Evolutionary conservation across 2,797 vertebrate genomes (phyloP).

Genomic region (Pelodytes ibericus): DNA sequence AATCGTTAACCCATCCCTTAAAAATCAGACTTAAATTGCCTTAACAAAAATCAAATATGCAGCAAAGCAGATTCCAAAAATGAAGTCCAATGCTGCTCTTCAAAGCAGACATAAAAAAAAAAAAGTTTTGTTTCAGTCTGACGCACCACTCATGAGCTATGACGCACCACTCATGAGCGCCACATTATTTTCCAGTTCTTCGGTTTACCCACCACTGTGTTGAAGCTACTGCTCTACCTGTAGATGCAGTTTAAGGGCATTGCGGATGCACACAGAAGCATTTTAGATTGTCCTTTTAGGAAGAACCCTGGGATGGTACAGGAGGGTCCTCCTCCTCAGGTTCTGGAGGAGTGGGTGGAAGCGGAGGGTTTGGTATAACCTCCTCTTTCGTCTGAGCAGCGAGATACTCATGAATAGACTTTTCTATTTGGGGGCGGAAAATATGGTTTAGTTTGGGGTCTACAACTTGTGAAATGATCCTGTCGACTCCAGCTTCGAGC

Average conservation of each 20-base stretch:
- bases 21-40: not conserved
- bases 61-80: not conserved
- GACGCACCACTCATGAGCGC: not conserved
- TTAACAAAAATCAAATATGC: not conserved
- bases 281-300: conserved; percentile 71
- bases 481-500: conserved; percentile 90
- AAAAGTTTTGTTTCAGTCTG: not conserved
- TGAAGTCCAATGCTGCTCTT: too few relatives aligned
- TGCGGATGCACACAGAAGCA: conserved; percentile 3
- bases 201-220: not conserved
- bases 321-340: conserved; percentile 79
- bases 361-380: conserved; percentile 66
- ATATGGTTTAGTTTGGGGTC: conserved; percentile 88
- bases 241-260: conserved; percentile 18
- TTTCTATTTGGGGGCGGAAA: conserved; percentile 92
- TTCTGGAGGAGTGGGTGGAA: conserved; percentile 68
- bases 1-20: not conserved
- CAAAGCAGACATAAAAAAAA: conserved; percentile 8
- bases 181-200: conserved; percentile 4
- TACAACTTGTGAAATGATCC: conserved; percentile 95
- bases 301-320: conserved; percentile 80
- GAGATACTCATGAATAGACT: conserved; percentile 88
- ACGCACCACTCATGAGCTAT: not conserved
- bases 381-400: conserved; percentile 85
- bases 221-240: conserved; percentile 10